phyloP scores from a whole-genome alignment of 2,888 invertebrate species.

The Cataglyphis cursor region DNA sequence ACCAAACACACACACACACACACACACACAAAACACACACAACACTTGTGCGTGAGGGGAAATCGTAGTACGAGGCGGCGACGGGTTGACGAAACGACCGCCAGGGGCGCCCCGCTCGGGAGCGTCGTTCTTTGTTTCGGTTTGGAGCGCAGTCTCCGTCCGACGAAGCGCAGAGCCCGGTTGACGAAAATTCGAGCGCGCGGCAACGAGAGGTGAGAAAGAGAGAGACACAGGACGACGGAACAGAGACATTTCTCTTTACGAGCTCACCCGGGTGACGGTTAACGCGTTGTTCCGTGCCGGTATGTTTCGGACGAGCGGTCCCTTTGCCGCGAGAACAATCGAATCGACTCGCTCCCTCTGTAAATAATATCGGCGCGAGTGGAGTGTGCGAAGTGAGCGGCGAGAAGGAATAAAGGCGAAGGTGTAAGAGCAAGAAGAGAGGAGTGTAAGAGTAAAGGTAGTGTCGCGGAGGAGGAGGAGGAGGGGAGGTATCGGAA shows the following conservation, averaged over 20 bases:
- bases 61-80: not conserved
- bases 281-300: conserved; percentile 42
- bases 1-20: no score
- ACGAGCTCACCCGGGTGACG: conserved; percentile 47
- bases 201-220: conserved; percentile 42
- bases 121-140: conserved; percentile 86
- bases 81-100: conserved; percentile 59
- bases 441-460: conserved; percentile 61
- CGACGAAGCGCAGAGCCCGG: conserved; percentile 75
- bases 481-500: conserved; percentile 61
- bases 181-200: conserved; percentile 70
- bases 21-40: no score
- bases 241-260: conserved; percentile 52
- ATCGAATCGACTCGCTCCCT: conserved; percentile 63
- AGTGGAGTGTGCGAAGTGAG: conserved; percentile 74
- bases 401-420: conserved; percentile 67
- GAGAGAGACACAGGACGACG: conserved; percentile 32
- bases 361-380: conserved; percentile 72
- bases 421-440: conserved; percentile 56
- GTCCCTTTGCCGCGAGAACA: conserved; percentile 54
- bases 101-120: conserved; percentile 76
- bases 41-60: not conserved
- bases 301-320: conserved; percentile 70
- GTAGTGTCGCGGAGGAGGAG: not conserved
- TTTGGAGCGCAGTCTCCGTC: conserved; percentile 76